Evolutionary conservation across 2,113 vertebrate genomes (phyloP), one percentile per base, ranked within the genome.

Genomic region (Rhabdomys dilectus): DNA sequence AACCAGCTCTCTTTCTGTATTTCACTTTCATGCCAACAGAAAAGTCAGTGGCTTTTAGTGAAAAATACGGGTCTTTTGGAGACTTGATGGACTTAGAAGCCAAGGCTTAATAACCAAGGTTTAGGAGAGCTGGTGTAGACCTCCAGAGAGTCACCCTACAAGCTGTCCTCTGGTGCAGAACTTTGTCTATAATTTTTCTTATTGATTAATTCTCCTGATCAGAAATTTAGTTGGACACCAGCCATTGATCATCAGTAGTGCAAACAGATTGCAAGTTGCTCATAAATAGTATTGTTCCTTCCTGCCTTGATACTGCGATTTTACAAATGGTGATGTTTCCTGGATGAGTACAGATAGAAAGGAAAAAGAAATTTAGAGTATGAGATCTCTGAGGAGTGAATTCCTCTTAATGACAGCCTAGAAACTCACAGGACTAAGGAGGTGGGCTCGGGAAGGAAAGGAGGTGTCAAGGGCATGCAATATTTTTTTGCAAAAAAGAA

Each of bases 301-400:
- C 56, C 29, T 82, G 51, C 77, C 51, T n/a, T 3, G 39, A 36
- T 90, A 45, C 36, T 89, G 19, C 42, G 76, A 3, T 70, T 90
- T 36, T 87, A 53, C 21, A 88, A 56, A 48, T 48, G 7, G 19
- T 19, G 16, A 24, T 80, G 48, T 42, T 93, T 91, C 39, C 82
- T 29, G 68, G 85, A 93, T 6, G 45, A 82, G 78, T 87, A 87
- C 16, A 7, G 19, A 75, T 89, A 62, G 75, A 91, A 95, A 95
- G 48, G 4, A 96, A 84, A 70, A 73, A 81, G 34, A 73, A 56
- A 91, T 93, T 88, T 73, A 11, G 45, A 93, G 31, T 17, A 62
- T 66, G 42, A 36, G 22, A 22, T 70, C 85, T 64, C 60, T 84
- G 60, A n/a, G 34, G 21, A 91, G 19, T 78, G 51, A 92, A 93